Evolutionary conservation across 2,888 invertebrate genomes (phyloP).

Genomic region (Eilema griseolum): DNA sequence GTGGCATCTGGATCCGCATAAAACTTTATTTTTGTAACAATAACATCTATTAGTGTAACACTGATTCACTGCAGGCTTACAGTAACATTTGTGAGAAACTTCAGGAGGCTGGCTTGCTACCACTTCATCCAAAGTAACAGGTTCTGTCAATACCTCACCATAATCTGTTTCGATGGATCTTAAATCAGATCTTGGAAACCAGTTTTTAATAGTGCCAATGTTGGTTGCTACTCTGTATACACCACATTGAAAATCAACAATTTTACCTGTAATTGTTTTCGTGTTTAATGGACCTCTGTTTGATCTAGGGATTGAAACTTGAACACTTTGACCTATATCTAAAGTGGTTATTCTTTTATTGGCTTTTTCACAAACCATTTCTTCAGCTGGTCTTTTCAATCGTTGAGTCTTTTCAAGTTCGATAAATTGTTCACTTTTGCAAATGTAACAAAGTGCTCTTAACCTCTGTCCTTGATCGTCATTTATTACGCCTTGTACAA

Average conservation of each 20-base stretch:
- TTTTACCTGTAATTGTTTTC: slow-evolving; percentile 3
- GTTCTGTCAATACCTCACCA: neutral
- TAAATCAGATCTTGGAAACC: slow-evolving; percentile 10
- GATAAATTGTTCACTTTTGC: slow-evolving; percentile 14
- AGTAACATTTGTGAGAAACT: neutral
- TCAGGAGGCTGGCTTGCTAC: neutral
- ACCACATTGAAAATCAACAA: slow-evolving; percentile 12
- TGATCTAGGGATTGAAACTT: slow-evolving; percentile 7
- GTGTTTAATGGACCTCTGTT: neutral
- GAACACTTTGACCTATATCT: slow-evolving; percentile 10
- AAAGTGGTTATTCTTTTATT: neutral
- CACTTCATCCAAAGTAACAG: slow-evolving; percentile 8
- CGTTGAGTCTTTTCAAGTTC: neutral
- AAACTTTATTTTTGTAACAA: slow-evolving; percentile 12
- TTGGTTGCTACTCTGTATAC: slow-evolving; percentile 15
- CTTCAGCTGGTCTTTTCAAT: slow-evolving; percentile 3
- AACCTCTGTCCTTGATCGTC: neutral
- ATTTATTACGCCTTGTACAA: neutral
- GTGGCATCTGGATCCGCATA: slow-evolving; percentile 8
- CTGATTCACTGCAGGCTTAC: slow-evolving; percentile 14
- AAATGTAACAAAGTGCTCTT: slow-evolving; percentile 1
- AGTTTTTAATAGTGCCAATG: slow-evolving; percentile 18
- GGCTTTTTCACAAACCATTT: neutral
- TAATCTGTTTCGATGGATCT: slow-evolving; percentile 7
- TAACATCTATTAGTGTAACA: slow-evolving; percentile 12